Base-by-base conservation (phyloP, 2,797 vertebrate genomes). In the Poecilia picta region DNA sequence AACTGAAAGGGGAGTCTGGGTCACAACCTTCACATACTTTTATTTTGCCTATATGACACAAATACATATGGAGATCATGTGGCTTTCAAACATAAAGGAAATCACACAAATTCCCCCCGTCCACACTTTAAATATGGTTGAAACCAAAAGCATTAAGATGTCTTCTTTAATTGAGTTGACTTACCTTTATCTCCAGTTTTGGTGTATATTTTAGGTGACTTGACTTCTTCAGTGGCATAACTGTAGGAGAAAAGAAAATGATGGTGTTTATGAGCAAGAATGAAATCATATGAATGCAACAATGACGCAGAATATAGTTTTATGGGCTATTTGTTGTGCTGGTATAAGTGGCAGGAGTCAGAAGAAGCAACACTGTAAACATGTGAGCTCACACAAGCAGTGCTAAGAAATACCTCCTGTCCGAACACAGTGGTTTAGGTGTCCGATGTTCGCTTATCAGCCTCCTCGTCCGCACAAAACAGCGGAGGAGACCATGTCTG, bases 101-200 rank as follows among this genome's bases (percentile, higher is more conserved):
- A 66, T 39, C 33, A 70, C 39, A 41, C 8, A 66, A 66, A n/a
- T 25, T 11, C 23, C 8, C 31, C 3, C 33, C 23, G 33, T 23
- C 8, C 3, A 39, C 18, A 49, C 5, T 25, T 53, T 23, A 53
- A 53, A 53, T 53, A 25, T 53, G 10, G 23, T 53, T 53, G 51
- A 53, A 25, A 53, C 51, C 23, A 53, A 25, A 25, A 25, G 51
- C 23, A 10, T 23, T 23, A 51, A 51, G 2, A 25, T 53, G 51
- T 25, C 23, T 53, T 53, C 51, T 53, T 51, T 53, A 25, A 53
- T 53, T 53, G 51, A 1, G 51, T 11, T 73, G 3, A 68, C 80
- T 57, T 72, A 98, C 97, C 97, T 98, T 97, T 97, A 90, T 98
- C 97, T 93, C 97, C 97, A 53, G 97, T 97, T 94, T 95, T 98